These are phyloP conservation scores for Conger conger DNA, from an alignment of 2,113 vertebrate species.

Conservation along the genomic window DNA sequence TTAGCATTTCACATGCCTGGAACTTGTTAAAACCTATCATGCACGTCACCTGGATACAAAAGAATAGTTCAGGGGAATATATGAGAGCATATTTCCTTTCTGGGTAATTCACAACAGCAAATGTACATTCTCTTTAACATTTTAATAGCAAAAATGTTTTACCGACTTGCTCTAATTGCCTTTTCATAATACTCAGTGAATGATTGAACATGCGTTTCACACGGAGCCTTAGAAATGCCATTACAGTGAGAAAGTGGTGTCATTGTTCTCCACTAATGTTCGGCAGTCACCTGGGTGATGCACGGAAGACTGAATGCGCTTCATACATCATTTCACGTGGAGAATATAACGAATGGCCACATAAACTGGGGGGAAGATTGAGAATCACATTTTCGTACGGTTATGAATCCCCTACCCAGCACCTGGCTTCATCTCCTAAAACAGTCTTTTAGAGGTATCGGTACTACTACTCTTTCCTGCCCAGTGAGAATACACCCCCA, in stretches of 20 bases:
- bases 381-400: background rate
- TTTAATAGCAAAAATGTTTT: slow-evolving; percentile 14
- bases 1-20: slow-evolving; percentile 15
- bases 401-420: background rate
- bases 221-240: background rate
- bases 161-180: background rate
- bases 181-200: background rate
- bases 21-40: background rate
- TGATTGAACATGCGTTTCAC: background rate
- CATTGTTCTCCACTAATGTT: background rate
- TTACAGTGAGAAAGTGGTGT: background rate
- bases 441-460: too few species aligned
- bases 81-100: background rate
- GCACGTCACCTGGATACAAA: background rate
- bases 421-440: background rate
- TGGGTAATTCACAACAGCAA: background rate
- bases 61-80: background rate
- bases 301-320: background rate
- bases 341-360: background rate
- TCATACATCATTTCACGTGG: background rate
- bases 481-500: too few species aligned
- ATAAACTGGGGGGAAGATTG: background rate
- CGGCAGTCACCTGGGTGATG: background rate
- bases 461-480: too few species aligned
- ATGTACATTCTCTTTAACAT: background rate